Evolutionary conservation across 2,797 vertebrate species (phyloP).

Genomic region (Choloepus didactylus): DNA sequence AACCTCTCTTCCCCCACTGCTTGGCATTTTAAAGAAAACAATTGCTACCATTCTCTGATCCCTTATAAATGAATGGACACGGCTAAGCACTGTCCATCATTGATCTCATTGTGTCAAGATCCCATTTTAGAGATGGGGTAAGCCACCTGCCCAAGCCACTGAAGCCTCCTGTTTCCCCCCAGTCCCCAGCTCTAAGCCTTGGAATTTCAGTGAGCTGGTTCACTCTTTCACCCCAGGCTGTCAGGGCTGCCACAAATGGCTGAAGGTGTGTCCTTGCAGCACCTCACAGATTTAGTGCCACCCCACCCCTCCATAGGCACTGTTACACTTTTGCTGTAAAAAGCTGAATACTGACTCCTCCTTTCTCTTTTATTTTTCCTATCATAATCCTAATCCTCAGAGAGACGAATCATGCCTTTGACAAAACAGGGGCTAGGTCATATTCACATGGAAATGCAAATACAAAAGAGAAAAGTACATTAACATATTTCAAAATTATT

Average conservation of each 20-base stretch:
- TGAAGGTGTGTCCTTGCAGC: background rate
- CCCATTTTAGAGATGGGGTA: background rate
- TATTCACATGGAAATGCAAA: background rate
- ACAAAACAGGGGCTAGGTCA: background rate
- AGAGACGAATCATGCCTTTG: background rate
- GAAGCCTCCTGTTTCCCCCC: background rate
- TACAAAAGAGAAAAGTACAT: background rate
- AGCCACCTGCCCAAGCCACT: no score
- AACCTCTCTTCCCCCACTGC: background rate
- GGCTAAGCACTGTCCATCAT: fast-evolving
- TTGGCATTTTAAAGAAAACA: background rate
- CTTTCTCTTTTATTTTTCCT: background rate
- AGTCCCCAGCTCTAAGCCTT: no score
- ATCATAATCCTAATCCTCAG: background rate
- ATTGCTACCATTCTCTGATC: background rate
- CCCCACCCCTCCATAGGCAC: fast-evolving
- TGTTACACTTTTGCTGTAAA: background rate
- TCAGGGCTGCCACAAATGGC: no score
- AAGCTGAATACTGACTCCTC: background rate
- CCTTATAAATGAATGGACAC: background rate
- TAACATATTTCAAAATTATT: background rate
- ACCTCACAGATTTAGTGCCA: background rate
- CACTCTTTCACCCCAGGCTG: fast-evolving
- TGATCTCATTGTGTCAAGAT: background rate
- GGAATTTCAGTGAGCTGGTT: background rate